A percentile compares a stretch with the other conserved stretches of the same genome.
phyloP scores from a whole-genome alignment of 1,140 invertebrate species.

The Papilio glaucus region DNA sequence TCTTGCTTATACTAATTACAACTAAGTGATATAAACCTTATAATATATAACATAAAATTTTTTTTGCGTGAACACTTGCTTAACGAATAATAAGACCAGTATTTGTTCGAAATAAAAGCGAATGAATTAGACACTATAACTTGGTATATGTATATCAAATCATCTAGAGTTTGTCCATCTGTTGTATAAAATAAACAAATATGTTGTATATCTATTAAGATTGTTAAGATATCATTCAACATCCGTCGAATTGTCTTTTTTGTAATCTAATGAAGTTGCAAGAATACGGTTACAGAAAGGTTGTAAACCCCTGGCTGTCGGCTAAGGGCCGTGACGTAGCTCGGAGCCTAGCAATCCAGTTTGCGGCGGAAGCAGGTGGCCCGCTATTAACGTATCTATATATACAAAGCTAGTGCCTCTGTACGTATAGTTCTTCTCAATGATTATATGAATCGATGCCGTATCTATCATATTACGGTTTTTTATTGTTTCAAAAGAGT shows the following conservation, averaged over 20 bases:
- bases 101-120: too few relatives aligned
- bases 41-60: too few relatives aligned
- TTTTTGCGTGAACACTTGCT: too few relatives aligned
- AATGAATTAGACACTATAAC: too few relatives aligned
- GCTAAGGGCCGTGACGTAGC: conserved; percentile 6
- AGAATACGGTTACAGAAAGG: conserved; percentile 23
- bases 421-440: conserved; percentile 23
- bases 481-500: too few relatives aligned
- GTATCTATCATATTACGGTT: background rate
- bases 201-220: too few relatives aligned
- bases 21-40: too few relatives aligned
- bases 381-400: conserved; percentile 37
- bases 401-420: conserved; percentile 7
- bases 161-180: too few relatives aligned
- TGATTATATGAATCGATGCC: conserved; percentile 5
- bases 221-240: conserved; percentile 7
- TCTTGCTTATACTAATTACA: too few relatives aligned
- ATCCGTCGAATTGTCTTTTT: background rate
- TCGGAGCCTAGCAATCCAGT: conserved; percentile 34
- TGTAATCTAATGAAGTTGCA: conserved; percentile 7
- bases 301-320: conserved; percentile 26
- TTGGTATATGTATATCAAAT: too few relatives aligned
- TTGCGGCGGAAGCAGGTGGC: conserved; percentile 38
- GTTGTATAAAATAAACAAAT: too few relatives aligned
- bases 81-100: too few relatives aligned